Conservation (phyloP, 2,113 vertebrate genomes). For the Butorides virescens region DNA sequence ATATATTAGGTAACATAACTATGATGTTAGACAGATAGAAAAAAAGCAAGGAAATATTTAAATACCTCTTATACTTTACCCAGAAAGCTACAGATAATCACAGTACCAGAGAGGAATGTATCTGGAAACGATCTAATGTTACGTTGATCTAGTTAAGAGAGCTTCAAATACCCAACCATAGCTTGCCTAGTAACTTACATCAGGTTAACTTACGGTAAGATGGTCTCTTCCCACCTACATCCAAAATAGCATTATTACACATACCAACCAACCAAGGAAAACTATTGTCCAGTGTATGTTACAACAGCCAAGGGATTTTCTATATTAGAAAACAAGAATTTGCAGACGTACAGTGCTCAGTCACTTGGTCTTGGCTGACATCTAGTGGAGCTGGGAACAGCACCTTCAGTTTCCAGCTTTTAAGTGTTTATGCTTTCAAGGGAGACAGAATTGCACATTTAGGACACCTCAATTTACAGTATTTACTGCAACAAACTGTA, state of each 20-base stretch:
- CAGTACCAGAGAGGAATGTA: background rate
- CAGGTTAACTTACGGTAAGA: background rate
- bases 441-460: background rate
- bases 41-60: background rate
- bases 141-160: background rate
- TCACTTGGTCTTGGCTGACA: conserved; percentile 48
- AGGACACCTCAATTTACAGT: background rate
- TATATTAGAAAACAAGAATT: background rate
- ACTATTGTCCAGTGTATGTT: background rate
- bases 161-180: background rate
- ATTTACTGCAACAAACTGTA: background rate
- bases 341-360: background rate
- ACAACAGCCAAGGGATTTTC: background rate
- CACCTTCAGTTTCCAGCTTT: background rate
- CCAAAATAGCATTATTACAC: background rate
- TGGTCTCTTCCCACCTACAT: background rate
- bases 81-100: background rate
- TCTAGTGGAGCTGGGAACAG: conserved; percentile 32
- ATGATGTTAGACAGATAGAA: background rate
- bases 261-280: background rate
- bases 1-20: background rate
- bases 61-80: background rate
- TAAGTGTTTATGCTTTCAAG: background rate
- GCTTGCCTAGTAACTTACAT: background rate
- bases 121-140: background rate